Percentiles rank a stretch among this genome's conserved stretches.
These are phyloP conservation scores for Thamnophis elegans DNA, from an alignment of 2,797 vertebrate genomes.

Conservation along the genomic window DNA sequence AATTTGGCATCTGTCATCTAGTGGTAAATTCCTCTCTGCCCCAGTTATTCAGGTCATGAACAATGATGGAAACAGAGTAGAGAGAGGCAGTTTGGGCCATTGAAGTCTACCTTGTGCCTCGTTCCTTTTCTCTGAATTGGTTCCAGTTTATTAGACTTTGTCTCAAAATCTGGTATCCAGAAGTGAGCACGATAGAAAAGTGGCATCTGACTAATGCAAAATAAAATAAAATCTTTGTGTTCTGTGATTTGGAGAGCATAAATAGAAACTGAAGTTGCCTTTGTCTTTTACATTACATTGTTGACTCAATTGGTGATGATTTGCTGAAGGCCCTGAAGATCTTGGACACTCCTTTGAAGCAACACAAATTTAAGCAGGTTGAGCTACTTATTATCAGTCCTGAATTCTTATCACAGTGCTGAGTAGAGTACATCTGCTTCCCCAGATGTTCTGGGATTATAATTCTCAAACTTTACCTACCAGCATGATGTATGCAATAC, in stretches of 20 bases:
- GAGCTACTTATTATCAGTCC: neutral
- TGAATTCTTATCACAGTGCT: neutral
- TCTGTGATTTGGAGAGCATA: neutral
- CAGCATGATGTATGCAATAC: neutral
- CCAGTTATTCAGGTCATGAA: neutral
- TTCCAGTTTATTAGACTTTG: neutral
- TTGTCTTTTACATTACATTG: neutral
- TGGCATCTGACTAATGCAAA: neutral
- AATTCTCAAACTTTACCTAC: neutral
- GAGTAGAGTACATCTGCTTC: neutral
- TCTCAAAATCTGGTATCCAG: neutral
- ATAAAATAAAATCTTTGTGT: neutral
- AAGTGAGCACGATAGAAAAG: neutral
- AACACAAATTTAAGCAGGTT: neutral
- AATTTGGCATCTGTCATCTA: neutral
- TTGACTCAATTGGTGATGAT: neutral
- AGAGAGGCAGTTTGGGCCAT: neutral
- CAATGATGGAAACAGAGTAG: neutral
- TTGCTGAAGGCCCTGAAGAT: neutral
- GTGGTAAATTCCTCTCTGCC: neutral
- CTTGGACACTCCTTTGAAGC: neutral
- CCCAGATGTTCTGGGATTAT: neutral
- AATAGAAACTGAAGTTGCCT: neutral
- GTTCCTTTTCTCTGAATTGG: neutral
- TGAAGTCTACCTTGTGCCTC: neutral